These are phyloP conservation scores for Tachycineta bicolor DNA, from an alignment of 2,113 vertebrate genomes.

Conservation along the genomic window DNA sequence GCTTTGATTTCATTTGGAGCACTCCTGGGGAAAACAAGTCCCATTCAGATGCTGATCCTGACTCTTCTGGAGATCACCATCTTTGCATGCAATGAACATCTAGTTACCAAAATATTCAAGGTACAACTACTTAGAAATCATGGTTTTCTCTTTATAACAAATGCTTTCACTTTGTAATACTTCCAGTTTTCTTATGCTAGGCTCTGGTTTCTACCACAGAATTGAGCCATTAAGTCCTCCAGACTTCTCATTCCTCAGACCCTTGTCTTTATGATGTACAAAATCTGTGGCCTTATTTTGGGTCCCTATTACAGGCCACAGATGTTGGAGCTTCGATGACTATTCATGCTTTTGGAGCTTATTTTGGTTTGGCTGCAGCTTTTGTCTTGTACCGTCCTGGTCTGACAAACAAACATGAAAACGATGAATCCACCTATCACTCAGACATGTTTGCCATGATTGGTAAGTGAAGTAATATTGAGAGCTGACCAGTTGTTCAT, in stretches of 20 bases:
- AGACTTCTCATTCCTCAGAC: not conserved
- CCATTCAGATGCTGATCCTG: constrained; percentile 92
- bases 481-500: not conserved
- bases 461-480: constrained; percentile 74
- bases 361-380: constrained; percentile 90
- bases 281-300: not conserved
- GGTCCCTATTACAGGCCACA: constrained; percentile 75
- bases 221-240: not conserved
- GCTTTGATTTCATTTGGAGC: constrained; percentile 97
- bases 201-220: not conserved
- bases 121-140: constrained; percentile 59
- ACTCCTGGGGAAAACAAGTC: constrained; percentile 93
- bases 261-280: not conserved
- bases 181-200: not conserved
- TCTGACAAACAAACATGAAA: constrained; percentile 79
- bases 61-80: constrained; percentile 88
- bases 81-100: constrained; percentile 87
- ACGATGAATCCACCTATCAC: constrained; percentile 89
- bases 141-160: not conserved
- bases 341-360: constrained; percentile 94
- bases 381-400: constrained; percentile 83
- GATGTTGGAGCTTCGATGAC: constrained; percentile 94
- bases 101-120: constrained; percentile 68
- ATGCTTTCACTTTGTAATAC: not conserved
- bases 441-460: constrained; percentile 97